These are phyloP conservation scores for Urocynchramus pylzowi DNA, from an alignment of 2,113 vertebrate species.

Conservation along the genomic window DNA sequence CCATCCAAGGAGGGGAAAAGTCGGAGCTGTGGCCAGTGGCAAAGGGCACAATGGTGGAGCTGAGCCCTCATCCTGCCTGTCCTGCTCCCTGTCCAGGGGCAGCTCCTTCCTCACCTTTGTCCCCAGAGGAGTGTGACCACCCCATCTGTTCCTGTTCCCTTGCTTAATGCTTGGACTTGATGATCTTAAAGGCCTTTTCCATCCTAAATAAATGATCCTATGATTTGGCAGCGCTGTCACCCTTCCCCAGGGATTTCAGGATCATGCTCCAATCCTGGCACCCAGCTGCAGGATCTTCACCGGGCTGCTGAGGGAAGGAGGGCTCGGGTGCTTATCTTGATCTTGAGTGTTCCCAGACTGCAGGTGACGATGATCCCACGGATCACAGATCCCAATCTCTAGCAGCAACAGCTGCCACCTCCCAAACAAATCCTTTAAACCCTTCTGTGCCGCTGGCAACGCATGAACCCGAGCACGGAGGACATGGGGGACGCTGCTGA, in stretches of 20 bases:
- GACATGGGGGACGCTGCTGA: background rate
- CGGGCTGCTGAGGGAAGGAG: background rate
- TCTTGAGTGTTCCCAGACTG: background rate
- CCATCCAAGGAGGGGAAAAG: background rate
- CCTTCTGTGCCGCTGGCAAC: background rate
- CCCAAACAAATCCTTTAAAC: background rate
- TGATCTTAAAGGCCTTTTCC: background rate
- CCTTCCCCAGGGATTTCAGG: background rate
- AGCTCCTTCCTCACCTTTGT: background rate
- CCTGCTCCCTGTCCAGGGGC: background rate
- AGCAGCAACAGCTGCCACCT: background rate
- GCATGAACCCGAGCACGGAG: background rate
- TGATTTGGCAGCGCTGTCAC: background rate
- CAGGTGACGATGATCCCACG: background rate
- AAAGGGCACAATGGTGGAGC: background rate
- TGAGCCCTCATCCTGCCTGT: background rate
- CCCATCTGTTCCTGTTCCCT: background rate
- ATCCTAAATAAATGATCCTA: background rate
- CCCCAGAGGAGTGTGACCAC: background rate
- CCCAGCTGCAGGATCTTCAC: background rate
- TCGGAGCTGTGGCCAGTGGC: background rate
- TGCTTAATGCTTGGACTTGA: background rate
- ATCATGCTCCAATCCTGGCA: background rate
- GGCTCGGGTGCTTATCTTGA: background rate
- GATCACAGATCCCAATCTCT: background rate